Percentiles rank a stretch among this genome's conserved stretches.
Conservation (phyloP, 2,113 vertebrate species). For the Laticauda laticaudata region DNA sequence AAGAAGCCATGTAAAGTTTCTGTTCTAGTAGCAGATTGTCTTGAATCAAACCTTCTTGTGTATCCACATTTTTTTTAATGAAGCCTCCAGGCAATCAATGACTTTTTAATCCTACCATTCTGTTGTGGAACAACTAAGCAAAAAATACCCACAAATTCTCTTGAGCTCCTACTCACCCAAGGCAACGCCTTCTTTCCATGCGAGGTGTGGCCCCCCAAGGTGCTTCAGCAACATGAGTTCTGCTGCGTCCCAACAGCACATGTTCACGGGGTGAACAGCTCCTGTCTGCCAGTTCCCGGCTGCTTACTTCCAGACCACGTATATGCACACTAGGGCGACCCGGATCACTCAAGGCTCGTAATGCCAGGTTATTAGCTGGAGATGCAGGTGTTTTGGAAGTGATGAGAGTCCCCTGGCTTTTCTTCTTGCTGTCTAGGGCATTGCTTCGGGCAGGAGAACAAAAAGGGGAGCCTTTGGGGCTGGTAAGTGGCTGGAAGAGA, state of each 20-base stretch:
- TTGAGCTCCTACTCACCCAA: constrained; percentile 53
- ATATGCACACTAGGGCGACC: constrained; percentile 74
- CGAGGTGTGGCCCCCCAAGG: constrained; percentile 70
- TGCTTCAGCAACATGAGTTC: constrained; percentile 54
- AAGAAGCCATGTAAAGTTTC: not conserved
- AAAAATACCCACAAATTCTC: not conserved
- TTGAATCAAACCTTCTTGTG: not conserved
- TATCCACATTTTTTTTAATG: not conserved
- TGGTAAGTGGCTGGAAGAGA: constrained; percentile 51
- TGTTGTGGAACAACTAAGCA: not conserved
- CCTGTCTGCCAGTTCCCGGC: constrained; percentile 87
- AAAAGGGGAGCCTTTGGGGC: constrained; percentile 51
- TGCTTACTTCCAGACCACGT: constrained; percentile 88
- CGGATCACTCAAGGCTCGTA: constrained; percentile 52
- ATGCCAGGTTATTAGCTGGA: not conserved
- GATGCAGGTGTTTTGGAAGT: not conserved
- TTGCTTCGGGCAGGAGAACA: constrained; percentile 51
- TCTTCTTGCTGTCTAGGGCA: constrained; percentile 35
- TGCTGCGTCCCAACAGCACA: constrained; percentile 79
- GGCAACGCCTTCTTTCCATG: constrained; percentile 63
- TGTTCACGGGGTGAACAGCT: constrained; percentile 85
- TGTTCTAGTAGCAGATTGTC: not conserved
- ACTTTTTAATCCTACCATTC: not conserved
- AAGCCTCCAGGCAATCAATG: not conserved
- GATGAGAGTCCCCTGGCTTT: not conserved